Evolutionary conservation across 2,888 invertebrate genomes (phyloP), one percentile per base, ranked within the genome.

Genomic region (Hymenopus coronatus): DNA sequence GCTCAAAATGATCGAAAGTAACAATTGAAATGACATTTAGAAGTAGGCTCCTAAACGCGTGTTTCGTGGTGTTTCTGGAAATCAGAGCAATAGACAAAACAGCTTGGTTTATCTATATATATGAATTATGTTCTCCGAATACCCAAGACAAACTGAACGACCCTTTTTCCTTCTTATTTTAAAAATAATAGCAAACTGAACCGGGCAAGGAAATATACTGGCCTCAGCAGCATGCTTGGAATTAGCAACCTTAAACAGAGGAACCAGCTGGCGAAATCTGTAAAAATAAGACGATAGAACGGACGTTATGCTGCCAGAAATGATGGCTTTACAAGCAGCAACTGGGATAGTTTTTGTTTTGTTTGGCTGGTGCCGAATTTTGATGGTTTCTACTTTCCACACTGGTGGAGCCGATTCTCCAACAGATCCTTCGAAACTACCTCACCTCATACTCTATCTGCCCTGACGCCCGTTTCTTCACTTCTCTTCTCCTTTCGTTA

Each of bases 311-410:
- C 20, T 70, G 54, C 6, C 6, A 70, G 54, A 70, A 70, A 70
- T 12, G 54, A 70, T 20, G 54, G 20, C 54, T 70, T 4, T 70
- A 70, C 54, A 70, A 70, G 54, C 3, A 70, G 54, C 54, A 25
- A 20, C 54, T 25, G 54, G 54, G 20, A 3, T 6, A 70, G 4
- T 70, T 70, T 70, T 70, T 70, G 25, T 86, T 86, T 81, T 70
- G 70, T 86, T 86, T 81, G 82, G 33, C n/a, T 87, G 81, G 15
- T 82, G 40, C 87, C 87, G 87, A 87, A 82, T 87, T 87, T 82
- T 82, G 87, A 87, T 87, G 82, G n/a, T 82, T 82, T 82, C 27
- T 33, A 82, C 33, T 82, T 82, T 87, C 82, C 81, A 81, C 70
- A 81, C 86, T 86, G 28, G 28, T 81, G 86, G 81, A 81, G 81